Base-by-base conservation (phyloP, 2,113 vertebrate species). In the Phalacrocorax carbo region DNA sequence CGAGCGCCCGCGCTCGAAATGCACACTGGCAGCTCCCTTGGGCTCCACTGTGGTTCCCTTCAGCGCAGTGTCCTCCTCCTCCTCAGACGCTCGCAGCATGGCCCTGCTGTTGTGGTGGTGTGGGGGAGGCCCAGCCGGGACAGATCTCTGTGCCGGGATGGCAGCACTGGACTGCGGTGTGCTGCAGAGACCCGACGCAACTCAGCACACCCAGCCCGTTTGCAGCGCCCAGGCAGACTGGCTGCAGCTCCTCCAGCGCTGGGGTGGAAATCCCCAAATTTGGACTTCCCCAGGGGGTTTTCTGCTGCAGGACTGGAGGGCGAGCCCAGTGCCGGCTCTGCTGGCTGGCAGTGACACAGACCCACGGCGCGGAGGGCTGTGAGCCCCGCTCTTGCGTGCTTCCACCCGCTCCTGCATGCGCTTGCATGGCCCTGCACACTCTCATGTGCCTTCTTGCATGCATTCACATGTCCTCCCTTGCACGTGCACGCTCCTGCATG, bases 61-160 rank as follows among this genome's bases (percentile, higher is more conserved):
- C 6, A 0, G 61, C 22, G 2, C 16, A 17, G 75, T 86, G 73
- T 29, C 82, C 68, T 69, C 80, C 65, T 75, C 68, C 64, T 90
- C 61, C 61, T 62, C 38, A 29, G 46, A 54, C 61, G 40, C 75
- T 82, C 1, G 0, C 1, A 4, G 79, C 48, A 5, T 64, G 72
- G 79, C 49, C 38, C 21, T 0, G 4, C 64, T 64, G 73, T 32
- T 13, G 11, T 29, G 27, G 61, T 1, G 19, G 9, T 4, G 23
- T 4, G 13, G 69, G 75, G 7, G 38, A 49, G 27, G 55, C 51
- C 22, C 17, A 10, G 55, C 46, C 61, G 48, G 51, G 60, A 48
- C n/a, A 1, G 2, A 57, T 29, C 27, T 32, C 32, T 78, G 44
- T 7, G 0, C 21, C 1, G 5, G 54, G 18, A 7, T 18, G 26